Conservation (phyloP, 2,888 invertebrate genomes). For the Halocaridina rubra region DNA sequence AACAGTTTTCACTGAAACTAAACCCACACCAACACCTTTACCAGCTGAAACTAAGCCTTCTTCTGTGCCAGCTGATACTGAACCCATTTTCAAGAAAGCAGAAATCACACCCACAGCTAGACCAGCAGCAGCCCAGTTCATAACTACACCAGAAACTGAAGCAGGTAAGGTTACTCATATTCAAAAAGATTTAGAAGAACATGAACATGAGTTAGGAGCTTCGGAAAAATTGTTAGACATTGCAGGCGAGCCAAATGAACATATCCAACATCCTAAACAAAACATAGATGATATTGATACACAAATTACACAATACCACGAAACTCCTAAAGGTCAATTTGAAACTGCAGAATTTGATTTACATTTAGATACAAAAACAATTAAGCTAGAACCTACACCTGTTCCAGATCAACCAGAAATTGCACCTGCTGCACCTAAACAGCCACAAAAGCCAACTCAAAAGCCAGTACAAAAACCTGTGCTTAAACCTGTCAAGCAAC, state of each 20-base stretch:
- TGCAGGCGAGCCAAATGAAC: too few species aligned
- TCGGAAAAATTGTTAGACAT: slow-evolving; percentile 2
- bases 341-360: neutral
- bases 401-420: slow-evolving; percentile 8
- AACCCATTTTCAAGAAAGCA: neutral
- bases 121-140: slow-evolving; percentile 1
- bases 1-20: neutral
- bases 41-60: slow-evolving; percentile 19
- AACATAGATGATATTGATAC: neutral
- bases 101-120: neutral
- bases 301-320: slow-evolving; percentile 4
- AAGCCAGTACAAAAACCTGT: neutral
- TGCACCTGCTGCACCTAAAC: slow-evolving; percentile 12
- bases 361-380: neutral
- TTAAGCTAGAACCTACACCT: slow-evolving; percentile 28
- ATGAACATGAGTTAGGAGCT: neutral
- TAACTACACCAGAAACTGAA: slow-evolving; percentile 21
- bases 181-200: slow-evolving; percentile 6
- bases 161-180: neutral
- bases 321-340: neutral
- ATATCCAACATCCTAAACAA: neutral
- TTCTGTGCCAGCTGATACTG: slow-evolving; percentile 26
- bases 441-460: neutral
- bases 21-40: slow-evolving; percentile 21
- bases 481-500: neutral